phyloP scores from a whole-genome alignment of 2,888 invertebrate genomes.

The Himalopsyche japonica region DNA sequence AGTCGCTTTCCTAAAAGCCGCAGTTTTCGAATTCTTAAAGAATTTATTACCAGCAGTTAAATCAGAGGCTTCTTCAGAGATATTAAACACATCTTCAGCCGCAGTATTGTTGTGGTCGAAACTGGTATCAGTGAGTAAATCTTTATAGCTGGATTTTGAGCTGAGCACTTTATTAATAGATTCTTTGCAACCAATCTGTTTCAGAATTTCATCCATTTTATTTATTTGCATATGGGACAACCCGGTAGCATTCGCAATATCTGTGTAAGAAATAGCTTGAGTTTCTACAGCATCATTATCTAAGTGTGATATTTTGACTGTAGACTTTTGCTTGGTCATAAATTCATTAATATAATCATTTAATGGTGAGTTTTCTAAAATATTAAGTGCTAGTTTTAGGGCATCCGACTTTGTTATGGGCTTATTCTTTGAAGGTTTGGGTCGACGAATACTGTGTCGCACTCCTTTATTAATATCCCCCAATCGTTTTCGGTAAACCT shows the following conservation, averaged over 20 bases:
- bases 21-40: conserved; percentile 19
- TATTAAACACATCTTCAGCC: not conserved
- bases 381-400: conserved; percentile 44
- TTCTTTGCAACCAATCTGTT: conserved; percentile 26
- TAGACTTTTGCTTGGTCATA: conserved; percentile 36
- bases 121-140: not conserved
- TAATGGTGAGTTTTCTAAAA: conserved; percentile 45
- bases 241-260: conserved; percentile 10
- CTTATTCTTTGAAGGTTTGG: conserved; percentile 52
- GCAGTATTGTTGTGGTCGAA: not conserved
- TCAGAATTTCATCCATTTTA: conserved; percentile 39
- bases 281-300: not conserved
- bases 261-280: not conserved
- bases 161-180: conserved; percentile 13
- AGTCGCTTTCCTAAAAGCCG: conserved; percentile 15
- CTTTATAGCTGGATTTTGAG: not conserved
- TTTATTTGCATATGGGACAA: conserved; percentile 33
- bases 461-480: conserved; percentile 72
- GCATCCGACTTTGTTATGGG: conserved; percentile 42
- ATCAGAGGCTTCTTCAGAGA: not conserved
- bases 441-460: conserved; percentile 65
- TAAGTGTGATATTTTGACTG: not conserved
- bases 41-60: conserved; percentile 25
- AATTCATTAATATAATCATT: conserved; percentile 43
- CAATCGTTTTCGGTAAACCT: conserved; percentile 44